phyloP scores from a whole-genome alignment of 1,140 invertebrate species.

The Grapholita molesta region DNA sequence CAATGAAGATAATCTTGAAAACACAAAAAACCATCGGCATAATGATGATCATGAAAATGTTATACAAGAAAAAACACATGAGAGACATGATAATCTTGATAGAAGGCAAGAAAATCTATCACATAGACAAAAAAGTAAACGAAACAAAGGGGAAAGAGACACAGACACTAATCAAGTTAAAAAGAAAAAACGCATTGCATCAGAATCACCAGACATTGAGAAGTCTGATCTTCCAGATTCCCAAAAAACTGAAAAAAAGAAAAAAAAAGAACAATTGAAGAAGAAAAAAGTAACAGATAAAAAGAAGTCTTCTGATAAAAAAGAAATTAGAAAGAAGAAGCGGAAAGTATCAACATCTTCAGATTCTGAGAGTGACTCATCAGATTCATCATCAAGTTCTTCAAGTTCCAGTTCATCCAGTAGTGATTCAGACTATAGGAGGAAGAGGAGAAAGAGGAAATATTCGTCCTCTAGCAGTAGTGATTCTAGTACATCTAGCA shows the following conservation, averaged over 20 bases:
- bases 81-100: neutral
- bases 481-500: conserved; percentile 39
- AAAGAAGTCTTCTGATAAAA: conserved; percentile 32
- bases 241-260: conserved; percentile 27
- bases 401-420: conserved; percentile 58
- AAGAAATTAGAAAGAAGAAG: conserved; percentile 30
- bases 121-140: neutral
- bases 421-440: conserved; percentile 47
- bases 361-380: conserved; percentile 48
- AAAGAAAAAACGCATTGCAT: neutral
- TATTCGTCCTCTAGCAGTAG: conserved; percentile 46
- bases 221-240: neutral
- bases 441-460: conserved; percentile 50
- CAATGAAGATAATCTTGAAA: neutral
- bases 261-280: conserved; percentile 14
- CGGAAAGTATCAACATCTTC: conserved; percentile 56
- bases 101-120: neutral
- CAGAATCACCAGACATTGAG: neutral
- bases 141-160: neutral
- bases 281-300: conserved; percentile 25
- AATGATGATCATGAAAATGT: neutral
- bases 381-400: conserved; percentile 51
- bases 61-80: neutral
- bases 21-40: neutral
- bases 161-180: neutral